phyloP scores from a whole-genome alignment of 2,113 vertebrate species.

The Anarhynchus alexandrinus region DNA sequence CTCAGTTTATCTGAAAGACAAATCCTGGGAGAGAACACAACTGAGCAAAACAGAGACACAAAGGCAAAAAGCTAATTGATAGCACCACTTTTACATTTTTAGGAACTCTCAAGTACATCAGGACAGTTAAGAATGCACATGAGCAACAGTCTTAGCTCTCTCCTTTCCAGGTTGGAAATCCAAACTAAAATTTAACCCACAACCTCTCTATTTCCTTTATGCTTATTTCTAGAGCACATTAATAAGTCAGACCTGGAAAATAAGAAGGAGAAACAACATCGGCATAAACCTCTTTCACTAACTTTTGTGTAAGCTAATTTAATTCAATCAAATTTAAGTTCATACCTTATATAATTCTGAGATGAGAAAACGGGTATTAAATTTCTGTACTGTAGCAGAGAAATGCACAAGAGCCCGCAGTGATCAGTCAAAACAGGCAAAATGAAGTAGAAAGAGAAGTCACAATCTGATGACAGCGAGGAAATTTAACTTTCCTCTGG shows the following conservation, averaged over 20 bases:
- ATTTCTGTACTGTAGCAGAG: not conserved
- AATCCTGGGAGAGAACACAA: not conserved
- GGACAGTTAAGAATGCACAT: not conserved
- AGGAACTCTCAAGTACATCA: not conserved
- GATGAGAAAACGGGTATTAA: not conserved
- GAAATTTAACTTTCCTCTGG: not conserved
- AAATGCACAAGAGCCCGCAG: conserved; percentile 1
- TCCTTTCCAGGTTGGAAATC: not conserved
- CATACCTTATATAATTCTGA: conserved; percentile 1
- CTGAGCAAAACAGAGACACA: not conserved
- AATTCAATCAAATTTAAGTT: not conserved
- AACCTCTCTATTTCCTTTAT: not conserved
- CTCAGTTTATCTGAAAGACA: not conserved
- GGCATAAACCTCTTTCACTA: not conserved
- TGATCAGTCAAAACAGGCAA: not conserved
- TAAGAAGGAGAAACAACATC: not conserved
- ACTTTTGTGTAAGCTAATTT: not conserved
- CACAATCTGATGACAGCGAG: not conserved
- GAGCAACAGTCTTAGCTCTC: not conserved
- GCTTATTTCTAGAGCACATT: not conserved
- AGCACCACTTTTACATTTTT: not conserved
- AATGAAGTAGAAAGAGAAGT: not conserved
- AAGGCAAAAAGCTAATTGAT: not conserved
- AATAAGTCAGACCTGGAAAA: not conserved
- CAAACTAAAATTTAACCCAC: not conserved